Conservation (phyloP, 2,797 vertebrate genomes). For the Sebastes aleutianus region DNA sequence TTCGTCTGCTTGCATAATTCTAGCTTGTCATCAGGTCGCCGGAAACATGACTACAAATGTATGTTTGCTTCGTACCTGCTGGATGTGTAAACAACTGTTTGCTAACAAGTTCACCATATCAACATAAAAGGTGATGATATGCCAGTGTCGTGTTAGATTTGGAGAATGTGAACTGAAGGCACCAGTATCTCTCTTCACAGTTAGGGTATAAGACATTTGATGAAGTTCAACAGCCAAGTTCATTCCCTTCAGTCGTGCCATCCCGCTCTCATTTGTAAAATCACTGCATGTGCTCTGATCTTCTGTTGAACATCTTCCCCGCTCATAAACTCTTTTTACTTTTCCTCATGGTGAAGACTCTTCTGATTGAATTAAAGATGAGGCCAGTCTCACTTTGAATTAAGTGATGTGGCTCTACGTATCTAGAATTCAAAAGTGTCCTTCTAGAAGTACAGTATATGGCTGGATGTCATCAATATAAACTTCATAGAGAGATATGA, state of each 20-base stretch:
- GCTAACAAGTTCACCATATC: background rate
- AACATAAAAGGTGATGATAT: background rate
- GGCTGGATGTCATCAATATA: background rate
- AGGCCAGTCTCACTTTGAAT: slow-evolving; percentile 14
- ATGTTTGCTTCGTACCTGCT: background rate
- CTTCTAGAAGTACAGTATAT: background rate
- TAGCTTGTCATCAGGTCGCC: background rate
- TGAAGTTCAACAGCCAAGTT: background rate
- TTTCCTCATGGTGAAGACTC: slow-evolving; percentile 2
- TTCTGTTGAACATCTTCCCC: background rate
- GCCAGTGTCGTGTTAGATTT: background rate
- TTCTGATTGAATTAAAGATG: slow-evolving; percentile 41
- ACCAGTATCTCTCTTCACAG: background rate
- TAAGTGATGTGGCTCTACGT: background rate
- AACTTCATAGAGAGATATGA: background rate
- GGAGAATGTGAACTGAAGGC: background rate
- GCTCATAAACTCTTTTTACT: background rate
- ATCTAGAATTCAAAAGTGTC: background rate
- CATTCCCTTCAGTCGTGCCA: background rate
- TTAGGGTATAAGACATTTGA: background rate
- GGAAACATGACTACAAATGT: background rate
- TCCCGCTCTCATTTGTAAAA: background rate
- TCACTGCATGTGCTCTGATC: background rate
- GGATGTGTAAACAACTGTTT: background rate
- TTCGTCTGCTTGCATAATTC: background rate